These are phyloP conservation scores for Mesembrinibis cayennensis DNA, from an alignment of 2,113 vertebrate species.

Conservation along the genomic window DNA sequence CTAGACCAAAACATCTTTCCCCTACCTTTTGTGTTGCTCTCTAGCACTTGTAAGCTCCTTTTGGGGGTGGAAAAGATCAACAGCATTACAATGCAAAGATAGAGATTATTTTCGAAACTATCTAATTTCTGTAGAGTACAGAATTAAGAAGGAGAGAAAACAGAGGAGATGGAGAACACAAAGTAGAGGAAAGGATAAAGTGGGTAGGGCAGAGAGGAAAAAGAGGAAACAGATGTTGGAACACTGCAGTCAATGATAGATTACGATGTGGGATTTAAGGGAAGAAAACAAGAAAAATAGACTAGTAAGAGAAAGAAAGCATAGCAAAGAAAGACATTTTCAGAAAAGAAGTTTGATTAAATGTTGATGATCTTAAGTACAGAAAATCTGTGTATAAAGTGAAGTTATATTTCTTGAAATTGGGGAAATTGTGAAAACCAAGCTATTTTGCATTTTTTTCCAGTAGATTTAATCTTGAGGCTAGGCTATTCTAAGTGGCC, in stretches of 20 bases:
- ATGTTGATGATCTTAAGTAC: background rate
- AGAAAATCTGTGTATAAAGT: background rate
- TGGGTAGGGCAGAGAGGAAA: background rate
- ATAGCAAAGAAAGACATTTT: background rate
- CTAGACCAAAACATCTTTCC: background rate
- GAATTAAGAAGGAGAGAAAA: background rate
- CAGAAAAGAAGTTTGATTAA: background rate
- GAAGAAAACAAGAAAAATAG: background rate
- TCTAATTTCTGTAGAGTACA: background rate
- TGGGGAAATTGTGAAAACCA: background rate
- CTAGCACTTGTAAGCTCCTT: background rate
- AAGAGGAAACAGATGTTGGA: conserved; percentile 47
- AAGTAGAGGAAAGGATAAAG: background rate
- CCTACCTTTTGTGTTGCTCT: background rate
- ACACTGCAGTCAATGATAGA: background rate
- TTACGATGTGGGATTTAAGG: background rate
- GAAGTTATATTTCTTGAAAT: background rate
- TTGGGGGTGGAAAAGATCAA: background rate
- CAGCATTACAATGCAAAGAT: background rate
- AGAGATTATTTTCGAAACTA: background rate
- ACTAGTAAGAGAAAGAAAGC: background rate
- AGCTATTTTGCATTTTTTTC: background rate
- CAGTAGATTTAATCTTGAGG: background rate
- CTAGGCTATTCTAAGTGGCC: background rate
- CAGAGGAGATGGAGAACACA: background rate